These are phyloP conservation scores for Pseudorhombus dupliciocellatus DNA, from an alignment of 2,113 vertebrate genomes.

Conservation along the genomic window DNA sequence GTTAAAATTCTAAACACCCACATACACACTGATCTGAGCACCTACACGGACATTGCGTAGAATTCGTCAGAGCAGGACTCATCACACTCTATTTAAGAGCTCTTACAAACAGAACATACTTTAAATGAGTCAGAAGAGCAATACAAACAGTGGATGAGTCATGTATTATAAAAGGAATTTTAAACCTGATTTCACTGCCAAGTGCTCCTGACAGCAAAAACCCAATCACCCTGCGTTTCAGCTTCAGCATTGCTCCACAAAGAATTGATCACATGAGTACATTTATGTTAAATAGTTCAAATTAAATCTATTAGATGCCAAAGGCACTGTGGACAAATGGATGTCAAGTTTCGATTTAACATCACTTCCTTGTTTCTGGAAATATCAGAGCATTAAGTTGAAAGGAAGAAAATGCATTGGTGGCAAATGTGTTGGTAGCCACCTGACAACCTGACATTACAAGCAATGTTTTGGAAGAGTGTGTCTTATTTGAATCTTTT, in stretches of 20 bases:
- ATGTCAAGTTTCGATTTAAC: neutral
- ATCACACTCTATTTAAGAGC: neutral
- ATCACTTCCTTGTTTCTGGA: conserved; percentile 1
- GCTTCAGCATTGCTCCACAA: neutral
- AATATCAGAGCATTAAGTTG: neutral
- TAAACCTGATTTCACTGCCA: conserved; percentile 29
- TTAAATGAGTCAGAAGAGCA: neutral
- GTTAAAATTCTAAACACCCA: neutral
- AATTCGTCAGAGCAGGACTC: neutral
- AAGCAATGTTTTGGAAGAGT: neutral
- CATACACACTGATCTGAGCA: neutral
- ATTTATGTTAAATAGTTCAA: too few species aligned
- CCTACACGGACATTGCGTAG: neutral
- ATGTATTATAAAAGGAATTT: conserved; percentile 17
- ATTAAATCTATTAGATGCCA: too few species aligned
- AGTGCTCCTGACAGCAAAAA: conserved; percentile 31
- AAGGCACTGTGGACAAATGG: neutral
- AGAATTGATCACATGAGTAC: neutral
- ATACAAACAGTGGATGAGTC: neutral
- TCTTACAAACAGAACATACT: neutral
- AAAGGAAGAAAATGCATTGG: neutral
- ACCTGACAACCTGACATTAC: neutral
- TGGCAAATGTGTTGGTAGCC: too few species aligned
- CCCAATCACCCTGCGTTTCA: conserved; percentile 27
- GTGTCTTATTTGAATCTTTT: neutral